Evolutionary conservation across 2,888 invertebrate species (phyloP), one percentile per base, ranked within the genome.

Genomic region (Agonopterix subpropinquella): DNA sequence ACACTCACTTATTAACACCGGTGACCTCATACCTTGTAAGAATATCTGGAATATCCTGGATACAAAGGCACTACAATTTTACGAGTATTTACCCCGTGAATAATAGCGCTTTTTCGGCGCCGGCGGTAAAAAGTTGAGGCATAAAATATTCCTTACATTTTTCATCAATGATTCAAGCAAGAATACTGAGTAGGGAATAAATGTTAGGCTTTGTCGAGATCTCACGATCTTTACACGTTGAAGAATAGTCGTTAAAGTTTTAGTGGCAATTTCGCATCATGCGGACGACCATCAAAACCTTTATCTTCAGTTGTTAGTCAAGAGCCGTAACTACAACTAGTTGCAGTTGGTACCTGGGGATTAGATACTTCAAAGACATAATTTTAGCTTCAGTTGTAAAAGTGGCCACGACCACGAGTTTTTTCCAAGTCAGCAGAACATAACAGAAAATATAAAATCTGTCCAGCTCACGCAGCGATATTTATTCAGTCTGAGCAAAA

Each of bases 161-260:
- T 42, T 42, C 42, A 13, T 42, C 42, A 42, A 15, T 42, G 42
- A 42, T 11, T 42, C 42, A 42, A 37, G 37, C n/a, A n/a, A 9
- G 39, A 39, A 39, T n/a, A 39, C 39, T 5, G 9, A n/a, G n/a
- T 39, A 41, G 10, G 42, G 11, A n/a, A 39, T 39, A n/a, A 39
- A 39, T 9, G 9, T 39, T 4, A n/a, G 39, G 39, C 10, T 39
- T 5, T 9, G 39, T n/a, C n/a, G 39, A 39, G 28, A 28, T 28
- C 28, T 28, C 28, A 39, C n/a, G 39, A 39, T 9, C n/a, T 39
- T n/a, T 39, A n/a, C 39, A n/a, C 39, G 39, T 39, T n/a, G 39
- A 39, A 39, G 9, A 39, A 39, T 39, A n/a, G 39, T 68, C 73
- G 70, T 77, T 65, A 78, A 79, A 74, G 49, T 72, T 77, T 76